phyloP scores from a whole-genome alignment of 2,113 vertebrate species.

The Sylvicapra grimmia region DNA sequence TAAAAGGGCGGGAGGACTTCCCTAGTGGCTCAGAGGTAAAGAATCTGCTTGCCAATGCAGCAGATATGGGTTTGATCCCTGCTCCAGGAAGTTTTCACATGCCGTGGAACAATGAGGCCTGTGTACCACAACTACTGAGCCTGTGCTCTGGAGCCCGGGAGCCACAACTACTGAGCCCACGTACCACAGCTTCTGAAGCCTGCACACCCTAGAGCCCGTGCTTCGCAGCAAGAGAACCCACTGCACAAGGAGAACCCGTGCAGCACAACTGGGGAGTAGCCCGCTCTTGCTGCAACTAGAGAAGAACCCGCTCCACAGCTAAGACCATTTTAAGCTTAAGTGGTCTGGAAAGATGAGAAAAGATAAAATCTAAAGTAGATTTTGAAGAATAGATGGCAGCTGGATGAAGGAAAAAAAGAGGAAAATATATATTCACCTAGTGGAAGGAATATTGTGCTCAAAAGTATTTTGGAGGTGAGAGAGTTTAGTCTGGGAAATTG shows the following conservation, averaged over 20 bases:
- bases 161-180: background rate
- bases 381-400: background rate
- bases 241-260: background rate
- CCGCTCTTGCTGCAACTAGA: rapidly evolving
- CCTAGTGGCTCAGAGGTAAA: background rate
- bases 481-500: background rate
- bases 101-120: background rate
- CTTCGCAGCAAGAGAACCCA: background rate
- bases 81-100: background rate
- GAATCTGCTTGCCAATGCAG: background rate
- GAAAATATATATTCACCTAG: background rate
- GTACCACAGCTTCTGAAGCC: background rate
- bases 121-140: background rate
- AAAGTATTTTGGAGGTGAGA: background rate
- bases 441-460: background rate
- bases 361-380: background rate
- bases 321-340: background rate
- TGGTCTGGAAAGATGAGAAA: background rate
- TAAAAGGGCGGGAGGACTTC: background rate
- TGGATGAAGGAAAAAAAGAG: background rate
- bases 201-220: rapidly evolving
- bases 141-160: background rate
- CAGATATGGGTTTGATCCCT: background rate
- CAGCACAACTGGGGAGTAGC: background rate
- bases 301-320: background rate